Evolutionary conservation across 2,888 invertebrate genomes (phyloP), one percentile per base, ranked within the genome.

Genomic region (Meandrusa payeni): DNA sequence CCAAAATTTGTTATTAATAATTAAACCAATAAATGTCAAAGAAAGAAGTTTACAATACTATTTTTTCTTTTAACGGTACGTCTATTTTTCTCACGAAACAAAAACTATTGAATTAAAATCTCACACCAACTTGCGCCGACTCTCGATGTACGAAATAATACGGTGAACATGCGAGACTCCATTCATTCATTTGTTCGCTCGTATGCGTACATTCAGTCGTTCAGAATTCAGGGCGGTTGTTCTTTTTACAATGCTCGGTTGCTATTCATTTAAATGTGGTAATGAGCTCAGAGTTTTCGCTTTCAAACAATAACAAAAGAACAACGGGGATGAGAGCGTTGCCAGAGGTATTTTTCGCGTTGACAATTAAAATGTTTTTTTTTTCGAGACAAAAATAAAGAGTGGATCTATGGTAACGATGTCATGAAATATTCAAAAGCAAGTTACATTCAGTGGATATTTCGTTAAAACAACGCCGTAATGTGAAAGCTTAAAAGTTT

Each of bases 241-340:
- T 43, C 37, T 27, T 38, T 43, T 37, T 37, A 38, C 42, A 37
- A 43, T 43, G 31, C 42, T 23, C 31, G 17, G 23, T 31, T 36
- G 23, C 42, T 26, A 43, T 49, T 49, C 49, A 49, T 49, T 37
- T 49, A 49, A 49, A 49, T 46, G 38, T 46, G 46, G 48, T 49
- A 49, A 49, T 49, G 49, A 46, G 49, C 41, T 37, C 37, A 41
- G 43, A 39, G 43, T 46, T 41, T 49, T 49, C 48, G 46, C 43
- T 41, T 41, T 13, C 32, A 37, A 46, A 49, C 43, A 38, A 49
- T 40, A 39, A 41, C 38, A 48, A 34, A 43, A 33, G 41, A 46
- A 46, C 37, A 41, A 22, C 20, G 13, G 19, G n/a, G 29, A 11
- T 12, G 10, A 9, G 33, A 41, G 19, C 37, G 12, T 29, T 19